Evolutionary conservation across 2,797 vertebrate genomes (phyloP), one percentile per base, ranked within the genome.

Genomic region (Sebastes kiyomatsui): DNA sequence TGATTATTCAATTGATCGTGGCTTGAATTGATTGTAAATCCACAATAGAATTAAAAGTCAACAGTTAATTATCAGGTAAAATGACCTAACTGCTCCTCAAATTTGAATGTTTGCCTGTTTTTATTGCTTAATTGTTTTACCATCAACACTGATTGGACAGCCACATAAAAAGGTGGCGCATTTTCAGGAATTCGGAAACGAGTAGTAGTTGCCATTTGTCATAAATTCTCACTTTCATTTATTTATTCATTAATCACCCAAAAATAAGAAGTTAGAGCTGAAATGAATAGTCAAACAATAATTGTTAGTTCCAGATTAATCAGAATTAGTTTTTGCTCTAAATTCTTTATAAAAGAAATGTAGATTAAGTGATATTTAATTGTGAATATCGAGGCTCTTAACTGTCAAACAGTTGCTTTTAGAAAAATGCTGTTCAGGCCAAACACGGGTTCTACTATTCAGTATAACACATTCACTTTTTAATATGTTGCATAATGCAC

Each of bases 401-500:
- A 68, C 35, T 65, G 77, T 82, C 8, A 52, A 54, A 64, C 32
- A 62, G 67, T 49, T 42, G 5, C 2, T 66, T 59, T 58, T 10
- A 27, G 4, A 46, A 46, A 76, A 72, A 38, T 6, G 0, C 35
- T 49, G 70, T 14, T 59, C n/a, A 7, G 30, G 55, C 46, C 6
- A 20, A 72, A 82, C 46, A 49, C 1, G 0, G 9, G 14, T 9
- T 76, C 9, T 7, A 61, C 25, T 46, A 55, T 28, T 64, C 33
- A 30, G n/a, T 8, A 4, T 5, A 58, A 66, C 42, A 65, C 61
- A 49, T 55, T 81, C 42, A 59, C 25, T 54, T 59, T 59, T 46
- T 52, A 67, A 86, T 32, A 62, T 8, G 12, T 65, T 80, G 65
- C 35, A 13, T 22, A 27, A 72, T 71, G 81, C 74, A 79, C 52